phyloP scores from a whole-genome alignment of 2,113 vertebrate genomes.

The Lasiurus cinereus region DNA sequence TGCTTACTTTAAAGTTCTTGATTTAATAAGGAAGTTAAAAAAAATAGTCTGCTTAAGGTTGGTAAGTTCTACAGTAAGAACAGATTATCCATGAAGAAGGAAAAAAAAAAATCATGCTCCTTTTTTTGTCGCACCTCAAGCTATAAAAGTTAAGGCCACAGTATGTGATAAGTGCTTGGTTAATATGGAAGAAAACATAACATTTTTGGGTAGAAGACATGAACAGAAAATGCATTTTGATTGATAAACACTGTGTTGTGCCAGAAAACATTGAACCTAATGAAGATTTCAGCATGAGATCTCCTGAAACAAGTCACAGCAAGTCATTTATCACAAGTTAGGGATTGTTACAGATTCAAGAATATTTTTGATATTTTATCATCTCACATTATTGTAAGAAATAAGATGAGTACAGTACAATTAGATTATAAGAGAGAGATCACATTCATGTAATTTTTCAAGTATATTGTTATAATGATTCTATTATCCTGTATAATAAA shows the following conservation, averaged over 20 bases:
- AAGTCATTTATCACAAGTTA: neutral
- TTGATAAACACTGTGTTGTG: neutral
- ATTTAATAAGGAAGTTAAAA: neutral
- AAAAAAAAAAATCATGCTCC: neutral
- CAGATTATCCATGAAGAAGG: neutral
- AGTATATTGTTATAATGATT: neutral
- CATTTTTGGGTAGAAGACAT: neutral
- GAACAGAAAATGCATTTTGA: neutral
- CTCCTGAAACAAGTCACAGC: neutral
- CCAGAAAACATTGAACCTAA: neutral
- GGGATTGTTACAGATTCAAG: neutral
- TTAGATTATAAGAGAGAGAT: neutral
- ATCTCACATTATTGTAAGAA: neutral
- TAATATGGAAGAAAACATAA: neutral
- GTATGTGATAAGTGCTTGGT: neutral
- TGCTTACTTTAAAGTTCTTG: neutral
- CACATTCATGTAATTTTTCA: neutral
- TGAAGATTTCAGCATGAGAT: neutral
- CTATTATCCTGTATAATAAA: neutral
- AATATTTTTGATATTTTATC: neutral
- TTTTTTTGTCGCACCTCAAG: neutral
- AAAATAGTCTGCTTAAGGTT: neutral
- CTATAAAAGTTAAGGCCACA: neutral
- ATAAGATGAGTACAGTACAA: neutral
- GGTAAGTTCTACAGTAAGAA: neutral